Percentiles rank a stretch among this genome's conserved stretches.
These are phyloP conservation scores for Pelosia muscerda DNA, from an alignment of 2,888 invertebrate species.

Conservation along the genomic window DNA sequence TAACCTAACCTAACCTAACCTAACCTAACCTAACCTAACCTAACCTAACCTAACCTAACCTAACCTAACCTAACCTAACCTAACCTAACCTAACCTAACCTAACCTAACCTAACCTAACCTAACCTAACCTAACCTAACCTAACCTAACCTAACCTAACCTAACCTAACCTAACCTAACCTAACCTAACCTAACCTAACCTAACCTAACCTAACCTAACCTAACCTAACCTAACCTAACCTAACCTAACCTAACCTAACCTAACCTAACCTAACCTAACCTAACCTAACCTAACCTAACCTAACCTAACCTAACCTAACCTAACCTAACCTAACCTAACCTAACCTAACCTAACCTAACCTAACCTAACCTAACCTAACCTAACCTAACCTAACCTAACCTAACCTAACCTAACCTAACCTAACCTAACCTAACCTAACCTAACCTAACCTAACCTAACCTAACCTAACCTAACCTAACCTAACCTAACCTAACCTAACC, in stretches of 20 bases:
- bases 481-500: slow-evolving; percentile 38
- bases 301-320: slow-evolving; percentile 38
- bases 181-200: slow-evolving; percentile 41
- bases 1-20: slow-evolving; percentile 33
- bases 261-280: slow-evolving; percentile 46
- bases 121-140: slow-evolving; percentile 57
- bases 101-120: slow-evolving; percentile 56
- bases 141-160: slow-evolving; percentile 17
- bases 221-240: slow-evolving; percentile 45
- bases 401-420: slow-evolving; percentile 24
- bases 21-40: slow-evolving; percentile 36
- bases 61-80: slow-evolving; percentile 30
- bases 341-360: slow-evolving; percentile 33
- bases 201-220: slow-evolving; percentile 46
- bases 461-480: slow-evolving; percentile 38
- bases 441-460: slow-evolving; percentile 34
- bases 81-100: slow-evolving; percentile 31
- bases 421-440: slow-evolving; percentile 38
- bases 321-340: slow-evolving; percentile 34
- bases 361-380: slow-evolving; percentile 29
- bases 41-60: slow-evolving; percentile 26
- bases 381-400: slow-evolving; percentile 18
- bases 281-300: slow-evolving; percentile 38
- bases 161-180: slow-evolving; percentile 20
- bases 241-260: slow-evolving; percentile 40